Base-by-base conservation (phyloP, 2,797 vertebrate genomes). In the Megaceryle alcyon region DNA sequence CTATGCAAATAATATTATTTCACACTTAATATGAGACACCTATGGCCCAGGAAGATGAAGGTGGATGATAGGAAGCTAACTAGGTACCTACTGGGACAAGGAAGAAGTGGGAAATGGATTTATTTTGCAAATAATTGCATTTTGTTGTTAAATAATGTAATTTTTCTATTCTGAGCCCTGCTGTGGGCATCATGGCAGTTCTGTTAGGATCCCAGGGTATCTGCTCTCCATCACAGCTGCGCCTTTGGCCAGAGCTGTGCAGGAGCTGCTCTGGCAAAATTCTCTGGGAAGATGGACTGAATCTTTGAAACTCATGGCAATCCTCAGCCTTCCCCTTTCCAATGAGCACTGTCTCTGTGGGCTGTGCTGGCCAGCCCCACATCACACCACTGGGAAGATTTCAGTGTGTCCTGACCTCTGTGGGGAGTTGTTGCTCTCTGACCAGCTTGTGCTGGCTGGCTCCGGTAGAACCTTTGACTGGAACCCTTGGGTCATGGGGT, bases 191-290 rank as follows among this genome's bases (percentile, higher is more conserved):
- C 31, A 1, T 20, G 20, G 56, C 2, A 3, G 20, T 44, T 70
- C 25, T 31, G 61, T 7, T 2, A 10, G 56, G 43, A 18, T 11
- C 33, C 1, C 2, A 33, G 46, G 60, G 26, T 28, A 4, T 71
- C 83, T n/a, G 2, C 64, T 7, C 31, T 28, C 31, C 1, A 0
- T 68, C 56, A 33, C 31, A 35, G 23, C n/a, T 0, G 0, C 35
- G 29, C 19, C 51, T 53, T 56, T 51, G 37, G 29, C 31, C 76
- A 66, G 53, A 54, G 22, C 13, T 85, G 54, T 75, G 72, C 35
- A 33, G 35, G 29, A 92, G 44, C 49, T 64, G n/a, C 41, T 44
- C 66, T 60, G 51, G 20, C 57, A 71, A 63, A 33, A 29, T 44
- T 29, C 35, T 71, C 61, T 46, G 35, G 64, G 54, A 51, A 51